phyloP scores from a whole-genome alignment of 2,797 vertebrate genomes.

The Argentina silus region DNA sequence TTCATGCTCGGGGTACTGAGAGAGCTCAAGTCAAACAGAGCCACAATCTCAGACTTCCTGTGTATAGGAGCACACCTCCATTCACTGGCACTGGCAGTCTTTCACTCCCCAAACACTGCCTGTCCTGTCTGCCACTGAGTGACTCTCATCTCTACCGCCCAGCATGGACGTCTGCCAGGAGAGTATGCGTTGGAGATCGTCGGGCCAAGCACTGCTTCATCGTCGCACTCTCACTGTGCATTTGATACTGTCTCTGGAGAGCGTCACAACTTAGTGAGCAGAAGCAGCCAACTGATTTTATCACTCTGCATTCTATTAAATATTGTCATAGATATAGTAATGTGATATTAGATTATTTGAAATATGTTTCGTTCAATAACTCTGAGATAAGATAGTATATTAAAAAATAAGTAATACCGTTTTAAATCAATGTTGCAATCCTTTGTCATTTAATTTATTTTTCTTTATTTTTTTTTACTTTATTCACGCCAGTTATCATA shows the following conservation, averaged over 20 bases:
- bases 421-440: neutral
- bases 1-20: slow-evolving; percentile 33
- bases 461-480: no score
- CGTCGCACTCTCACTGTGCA: neutral
- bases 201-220: slow-evolving; percentile 29
- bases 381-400: neutral
- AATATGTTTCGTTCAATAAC: neutral
- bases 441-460: neutral
- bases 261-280: slow-evolving; percentile 2
- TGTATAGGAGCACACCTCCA: slow-evolving; percentile 56
- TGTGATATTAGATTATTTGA: no score
- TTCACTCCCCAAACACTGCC: slow-evolving; percentile 44
- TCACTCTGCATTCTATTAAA: neutral
- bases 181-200: slow-evolving; percentile 38
- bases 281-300: neutral
- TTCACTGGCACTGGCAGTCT: slow-evolving; percentile 64
- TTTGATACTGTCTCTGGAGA: slow-evolving; percentile 24
- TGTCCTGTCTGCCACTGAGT: neutral
- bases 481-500: neutral
- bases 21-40: slow-evolving; percentile 57
- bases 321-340: neutral
- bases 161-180: slow-evolving; percentile 40
- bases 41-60: slow-evolving; percentile 70
- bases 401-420: neutral
- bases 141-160: slow-evolving; percentile 43